A percentile compares a stretch with the other conserved stretches of the same genome.
Conservation (phyloP, 2,888 invertebrate species). For the Deroplatys truncata region DNA sequence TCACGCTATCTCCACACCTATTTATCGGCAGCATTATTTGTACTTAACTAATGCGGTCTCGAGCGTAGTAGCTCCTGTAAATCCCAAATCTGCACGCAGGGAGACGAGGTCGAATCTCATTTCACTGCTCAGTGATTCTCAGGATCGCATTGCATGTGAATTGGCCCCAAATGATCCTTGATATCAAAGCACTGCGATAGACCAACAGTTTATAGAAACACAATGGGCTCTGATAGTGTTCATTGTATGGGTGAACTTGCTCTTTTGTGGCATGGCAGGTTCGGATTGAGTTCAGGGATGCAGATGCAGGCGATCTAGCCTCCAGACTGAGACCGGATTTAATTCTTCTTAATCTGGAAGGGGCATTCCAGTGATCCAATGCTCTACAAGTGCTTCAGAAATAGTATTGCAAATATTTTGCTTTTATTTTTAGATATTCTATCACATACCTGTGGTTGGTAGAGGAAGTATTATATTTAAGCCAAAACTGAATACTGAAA, state of each 20-base stretch:
- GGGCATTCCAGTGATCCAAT: no score
- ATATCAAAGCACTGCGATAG: background rate
- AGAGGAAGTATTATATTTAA: no score
- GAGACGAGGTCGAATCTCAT: background rate
- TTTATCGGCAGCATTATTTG: background rate
- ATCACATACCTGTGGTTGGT: no score
- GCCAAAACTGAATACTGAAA: no score
- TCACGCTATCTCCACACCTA: background rate
- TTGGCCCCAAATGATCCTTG: background rate
- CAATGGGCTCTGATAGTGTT: background rate
- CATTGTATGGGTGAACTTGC: background rate
- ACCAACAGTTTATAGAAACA: background rate
- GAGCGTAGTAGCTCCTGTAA: background rate
- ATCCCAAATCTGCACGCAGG: background rate
- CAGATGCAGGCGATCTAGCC: no score
- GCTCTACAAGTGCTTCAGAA: no score
- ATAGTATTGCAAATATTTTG: no score
- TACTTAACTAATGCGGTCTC: background rate
- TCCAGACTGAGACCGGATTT: no score
- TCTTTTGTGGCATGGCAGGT: background rate
- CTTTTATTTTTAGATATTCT: no score
- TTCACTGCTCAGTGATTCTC: background rate
- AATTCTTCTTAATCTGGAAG: no score
- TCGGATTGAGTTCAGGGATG: background rate
- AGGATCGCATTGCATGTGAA: background rate